These are phyloP conservation scores for Chlorops oryzae DNA, from an alignment of 1,140 invertebrate genomes.

Conservation along the genomic window DNA sequence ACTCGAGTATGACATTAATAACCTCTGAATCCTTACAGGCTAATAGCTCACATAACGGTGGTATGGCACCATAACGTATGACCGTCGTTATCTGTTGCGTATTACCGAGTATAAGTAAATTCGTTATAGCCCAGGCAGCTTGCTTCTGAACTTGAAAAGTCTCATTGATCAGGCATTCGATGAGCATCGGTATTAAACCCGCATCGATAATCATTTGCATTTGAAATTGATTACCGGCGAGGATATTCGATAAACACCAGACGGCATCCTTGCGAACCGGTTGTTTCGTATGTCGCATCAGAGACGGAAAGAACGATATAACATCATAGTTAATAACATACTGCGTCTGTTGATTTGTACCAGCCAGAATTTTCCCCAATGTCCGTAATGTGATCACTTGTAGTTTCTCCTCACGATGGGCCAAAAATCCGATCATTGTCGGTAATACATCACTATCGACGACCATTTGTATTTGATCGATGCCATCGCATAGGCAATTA, in stretches of 20 bases:
- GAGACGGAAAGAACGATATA: slow-evolving; percentile 85
- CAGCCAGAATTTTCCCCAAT: slow-evolving; percentile 98
- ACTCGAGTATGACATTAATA: slow-evolving; percentile 75
- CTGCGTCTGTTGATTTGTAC: slow-evolving; percentile 98
- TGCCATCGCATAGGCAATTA: slow-evolving; percentile 97
- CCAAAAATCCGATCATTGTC: slow-evolving; percentile 87
- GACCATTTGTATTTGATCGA: slow-evolving; percentile 98
- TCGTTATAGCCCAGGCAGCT: slow-evolving; percentile 98
- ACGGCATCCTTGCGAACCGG: slow-evolving; percentile 90
- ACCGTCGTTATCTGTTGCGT: slow-evolving; percentile 82
- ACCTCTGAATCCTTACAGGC: slow-evolving; percentile 86
- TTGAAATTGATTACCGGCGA: slow-evolving; percentile 94
- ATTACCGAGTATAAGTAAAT: slow-evolving; percentile 94
- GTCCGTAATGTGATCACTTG: slow-evolving; percentile 94
- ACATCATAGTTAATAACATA: slow-evolving; percentile 89
- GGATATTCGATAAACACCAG: slow-evolving; percentile 99
- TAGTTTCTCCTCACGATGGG: slow-evolving; percentile 94
- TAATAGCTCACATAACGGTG: slow-evolving; percentile 83
- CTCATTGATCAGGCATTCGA: slow-evolving; percentile 85
- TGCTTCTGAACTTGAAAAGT: slow-evolving; percentile 99
- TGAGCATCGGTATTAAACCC: slow-evolving; percentile 87
- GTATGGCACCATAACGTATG: slow-evolving; percentile 82
- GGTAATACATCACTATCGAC: slow-evolving; percentile 95
- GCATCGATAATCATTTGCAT: slow-evolving; percentile 98
- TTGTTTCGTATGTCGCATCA: slow-evolving; percentile 76